Evolutionary conservation across 2,113 vertebrate species (phyloP).

Genomic region (Picathartes gymnocephalus): DNA sequence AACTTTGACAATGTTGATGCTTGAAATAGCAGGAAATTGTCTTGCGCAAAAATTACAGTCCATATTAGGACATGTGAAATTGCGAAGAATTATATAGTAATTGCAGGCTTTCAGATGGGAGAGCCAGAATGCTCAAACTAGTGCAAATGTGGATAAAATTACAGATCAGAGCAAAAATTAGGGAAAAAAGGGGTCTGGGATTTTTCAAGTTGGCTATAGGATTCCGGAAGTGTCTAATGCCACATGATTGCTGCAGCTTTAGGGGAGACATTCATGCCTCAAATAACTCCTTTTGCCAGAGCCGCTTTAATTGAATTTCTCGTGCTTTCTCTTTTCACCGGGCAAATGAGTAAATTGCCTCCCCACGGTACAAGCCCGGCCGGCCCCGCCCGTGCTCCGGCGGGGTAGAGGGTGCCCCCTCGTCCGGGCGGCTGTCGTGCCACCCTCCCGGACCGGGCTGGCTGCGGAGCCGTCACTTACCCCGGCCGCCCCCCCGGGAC

Average conservation of each 20-base stretch:
- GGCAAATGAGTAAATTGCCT: slow-evolving; percentile 75
- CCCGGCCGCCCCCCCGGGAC: not conserved
- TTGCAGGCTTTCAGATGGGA: slow-evolving; percentile 99
- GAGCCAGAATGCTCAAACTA: slow-evolving; percentile 98
- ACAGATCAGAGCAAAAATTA: slow-evolving; percentile 99
- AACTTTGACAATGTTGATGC: slow-evolving; percentile 99
- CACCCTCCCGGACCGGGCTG: not conserved
- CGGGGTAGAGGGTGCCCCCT: not conserved
- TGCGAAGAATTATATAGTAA: slow-evolving; percentile 99
- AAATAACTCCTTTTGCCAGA: slow-evolving; percentile 77
- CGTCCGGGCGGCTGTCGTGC: not conserved
- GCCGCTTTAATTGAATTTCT: slow-evolving; percentile 79
- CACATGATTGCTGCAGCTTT: slow-evolving; percentile 83
- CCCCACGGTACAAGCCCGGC: slow-evolving; percentile 61
- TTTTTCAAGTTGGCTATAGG: slow-evolving; percentile 97
- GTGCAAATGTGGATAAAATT: slow-evolving; percentile 99
- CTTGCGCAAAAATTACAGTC: slow-evolving; percentile 99
- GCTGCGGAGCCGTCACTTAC: not conserved
- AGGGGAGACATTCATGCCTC: slow-evolving; percentile 79
- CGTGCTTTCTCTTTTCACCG: slow-evolving; percentile 75
- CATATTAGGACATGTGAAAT: slow-evolving; percentile 99
- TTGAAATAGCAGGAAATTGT: slow-evolving; percentile 99
- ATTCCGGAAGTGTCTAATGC: slow-evolving; percentile 91
- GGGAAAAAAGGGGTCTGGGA: slow-evolving; percentile 93
- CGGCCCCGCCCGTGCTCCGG: slow-evolving; percentile 1